These are phyloP conservation scores for Heliornis fulica DNA, from an alignment of 2,113 vertebrate genomes.

Conservation along the genomic window DNA sequence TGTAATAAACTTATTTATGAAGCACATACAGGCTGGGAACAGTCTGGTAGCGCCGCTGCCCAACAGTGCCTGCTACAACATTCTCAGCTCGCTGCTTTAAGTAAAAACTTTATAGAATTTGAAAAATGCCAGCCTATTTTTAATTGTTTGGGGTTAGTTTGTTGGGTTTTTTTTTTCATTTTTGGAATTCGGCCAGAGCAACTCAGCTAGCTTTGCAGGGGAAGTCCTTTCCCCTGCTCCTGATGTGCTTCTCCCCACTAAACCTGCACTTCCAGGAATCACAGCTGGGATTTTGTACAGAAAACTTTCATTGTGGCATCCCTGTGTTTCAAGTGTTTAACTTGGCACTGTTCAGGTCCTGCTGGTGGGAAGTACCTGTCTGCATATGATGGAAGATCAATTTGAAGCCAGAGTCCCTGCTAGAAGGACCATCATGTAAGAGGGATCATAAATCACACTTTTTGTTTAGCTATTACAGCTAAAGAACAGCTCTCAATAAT, in stretches of 20 bases:
- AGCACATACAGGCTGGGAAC: rapidly evolving
- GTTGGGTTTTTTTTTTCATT: not conserved
- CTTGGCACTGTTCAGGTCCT: not conserved
- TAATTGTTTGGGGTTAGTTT: too few species aligned
- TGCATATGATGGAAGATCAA: not conserved
- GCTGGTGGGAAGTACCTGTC: not conserved
- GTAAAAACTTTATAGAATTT: not conserved
- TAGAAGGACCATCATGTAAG: not conserved
- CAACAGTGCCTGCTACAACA: not conserved
- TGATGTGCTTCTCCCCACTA: rapidly evolving
- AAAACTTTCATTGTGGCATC: not conserved
- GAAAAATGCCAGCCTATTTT: not conserved
- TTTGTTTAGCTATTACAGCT: not conserved
- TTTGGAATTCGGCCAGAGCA: not conserved
- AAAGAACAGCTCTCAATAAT: not conserved
- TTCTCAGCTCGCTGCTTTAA: not conserved
- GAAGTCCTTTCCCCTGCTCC: too few species aligned
- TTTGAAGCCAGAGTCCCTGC: not conserved
- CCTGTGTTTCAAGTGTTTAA: not conserved
- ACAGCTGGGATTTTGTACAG: not conserved
- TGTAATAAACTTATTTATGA: not conserved
- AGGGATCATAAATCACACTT: not conserved
- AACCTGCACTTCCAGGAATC: not conserved
- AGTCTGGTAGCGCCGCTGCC: not conserved
- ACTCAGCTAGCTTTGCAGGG: not conserved